phyloP scores from a whole-genome alignment of 92 coral and sea anemone species.

The Epizoanthus fatuus region DNA sequence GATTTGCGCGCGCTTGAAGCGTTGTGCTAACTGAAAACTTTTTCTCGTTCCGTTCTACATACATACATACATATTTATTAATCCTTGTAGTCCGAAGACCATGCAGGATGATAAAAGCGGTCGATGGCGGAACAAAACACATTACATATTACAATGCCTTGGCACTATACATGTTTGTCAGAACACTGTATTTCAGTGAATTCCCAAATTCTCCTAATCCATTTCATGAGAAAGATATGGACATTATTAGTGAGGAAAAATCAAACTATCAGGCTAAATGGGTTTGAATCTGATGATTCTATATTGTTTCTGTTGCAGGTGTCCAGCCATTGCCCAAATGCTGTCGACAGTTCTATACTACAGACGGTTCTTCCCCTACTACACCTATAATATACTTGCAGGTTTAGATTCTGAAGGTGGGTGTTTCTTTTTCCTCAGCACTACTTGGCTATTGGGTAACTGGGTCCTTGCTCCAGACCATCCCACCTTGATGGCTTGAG shows the following conservation, averaged over 20 bases:
- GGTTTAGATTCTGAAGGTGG: constrained; percentile 96
- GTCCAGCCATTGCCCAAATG: constrained; percentile 99
- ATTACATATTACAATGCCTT: too few relatives aligned
- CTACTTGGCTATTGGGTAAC: not conserved
- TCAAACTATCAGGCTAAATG: not conserved
- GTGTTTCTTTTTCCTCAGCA: not conserved
- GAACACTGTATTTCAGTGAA: too few relatives aligned
- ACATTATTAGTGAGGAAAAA: not conserved
- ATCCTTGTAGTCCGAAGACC: too few relatives aligned
- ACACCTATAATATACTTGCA: constrained; percentile 96
- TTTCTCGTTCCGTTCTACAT: too few relatives aligned
- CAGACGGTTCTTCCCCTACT: constrained; percentile 96
- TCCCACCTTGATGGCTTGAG: not conserved
- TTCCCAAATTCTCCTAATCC: not conserved
- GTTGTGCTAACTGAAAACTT: too few relatives aligned
- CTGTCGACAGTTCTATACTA: constrained; percentile 95
- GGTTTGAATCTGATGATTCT: not conserved
- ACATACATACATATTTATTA: too few relatives aligned
- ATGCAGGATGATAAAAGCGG: too few relatives aligned
- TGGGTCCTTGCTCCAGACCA: not conserved
- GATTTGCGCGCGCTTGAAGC: too few relatives aligned
- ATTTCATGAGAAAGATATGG: not conserved
- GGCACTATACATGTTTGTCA: too few relatives aligned
- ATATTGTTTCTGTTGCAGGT: constrained; percentile 54
- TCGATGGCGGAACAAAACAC: too few relatives aligned